Evolutionary conservation across 1,140 invertebrate species (phyloP).

Genomic region (Myzus persicae): DNA sequence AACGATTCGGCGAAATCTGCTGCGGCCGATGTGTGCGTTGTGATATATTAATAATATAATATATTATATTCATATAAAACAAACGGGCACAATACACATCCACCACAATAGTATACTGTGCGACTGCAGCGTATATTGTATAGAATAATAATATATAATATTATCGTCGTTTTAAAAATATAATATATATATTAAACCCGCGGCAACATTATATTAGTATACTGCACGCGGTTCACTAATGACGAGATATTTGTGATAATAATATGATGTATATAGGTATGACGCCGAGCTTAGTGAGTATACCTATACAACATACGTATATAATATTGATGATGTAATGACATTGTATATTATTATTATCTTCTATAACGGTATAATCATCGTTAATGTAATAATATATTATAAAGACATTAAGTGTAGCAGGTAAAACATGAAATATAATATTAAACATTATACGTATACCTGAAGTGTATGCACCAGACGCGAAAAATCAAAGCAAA

Average conservation of each 20-base stretch:
- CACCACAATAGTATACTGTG: background rate
- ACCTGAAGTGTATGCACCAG: too few relatives aligned
- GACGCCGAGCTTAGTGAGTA: background rate
- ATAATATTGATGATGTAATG: background rate
- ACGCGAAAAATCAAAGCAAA: background rate
- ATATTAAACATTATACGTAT: too few relatives aligned
- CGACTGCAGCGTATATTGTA: too few relatives aligned
- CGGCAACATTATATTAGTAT: background rate
- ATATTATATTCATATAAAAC: background rate
- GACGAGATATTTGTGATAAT: background rate
- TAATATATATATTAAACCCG: too few relatives aligned
- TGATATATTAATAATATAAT: background rate
- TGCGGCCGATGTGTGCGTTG: background rate
- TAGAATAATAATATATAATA: background rate
- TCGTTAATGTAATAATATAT: background rate
- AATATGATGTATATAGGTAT: background rate
- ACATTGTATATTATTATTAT: background rate
- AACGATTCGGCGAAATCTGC: background rate
- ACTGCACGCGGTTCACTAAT: background rate
- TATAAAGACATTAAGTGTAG: background rate
- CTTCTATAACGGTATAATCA: background rate
- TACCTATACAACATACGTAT: background rate
- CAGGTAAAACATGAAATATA: background rate
- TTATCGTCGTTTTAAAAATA: background rate
- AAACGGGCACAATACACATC: background rate